Evolutionary conservation across 2,888 invertebrate genomes (phyloP), one percentile per base, ranked within the genome.

Genomic region (Synergus umbraculus): DNA sequence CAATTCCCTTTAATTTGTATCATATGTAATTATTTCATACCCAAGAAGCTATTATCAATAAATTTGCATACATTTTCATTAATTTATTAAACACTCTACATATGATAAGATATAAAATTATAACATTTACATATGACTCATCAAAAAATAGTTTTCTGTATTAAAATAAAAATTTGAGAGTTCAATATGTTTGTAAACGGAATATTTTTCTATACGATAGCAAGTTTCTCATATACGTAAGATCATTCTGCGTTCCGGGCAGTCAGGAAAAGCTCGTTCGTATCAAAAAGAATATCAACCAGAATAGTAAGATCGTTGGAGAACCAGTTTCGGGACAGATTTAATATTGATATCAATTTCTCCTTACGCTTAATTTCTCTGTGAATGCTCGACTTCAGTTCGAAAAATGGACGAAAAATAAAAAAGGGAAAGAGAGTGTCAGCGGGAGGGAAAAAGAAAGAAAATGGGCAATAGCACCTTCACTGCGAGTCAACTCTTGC

Each of bases 281-380:
- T 12, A 22, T 22, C 12, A 66, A 66, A 66, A 43, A n/a, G n/a
- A 9, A 18, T 37, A 65, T 65, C 65, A 65, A 65, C 29, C 29
- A 43, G 60, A 60, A 60, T 22, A 60, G 22, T 12, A 60, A 12
- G n/a, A 66, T 66, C 43, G 66, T 66, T 66, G 18, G 12, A 66
- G 41, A 66, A 66, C 66, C 43, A 43, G 79, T 80, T 79, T 79
- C 66, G 79, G 29, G 73, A 79, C 78, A 81, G 83, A 84, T 83
- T 85, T 82, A 82, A 79, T 85, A 83, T 86, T 84, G 86, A 87
- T 87, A 86, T 85, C 87, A 86, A 88, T 88, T 88, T 88, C 87
- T 88, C 88, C 82, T 84, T 83, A 82, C 78, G 80, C 79, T 44
- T 73, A 78, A 80, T 81, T 80, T 83, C 80, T 83, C 80, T 64